A percentile compares a stretch with the other conserved stretches of the same genome.
Evolutionary conservation across 2,888 invertebrate genomes (phyloP).

Genomic region (Phytoseiulus persimilis): DNA sequence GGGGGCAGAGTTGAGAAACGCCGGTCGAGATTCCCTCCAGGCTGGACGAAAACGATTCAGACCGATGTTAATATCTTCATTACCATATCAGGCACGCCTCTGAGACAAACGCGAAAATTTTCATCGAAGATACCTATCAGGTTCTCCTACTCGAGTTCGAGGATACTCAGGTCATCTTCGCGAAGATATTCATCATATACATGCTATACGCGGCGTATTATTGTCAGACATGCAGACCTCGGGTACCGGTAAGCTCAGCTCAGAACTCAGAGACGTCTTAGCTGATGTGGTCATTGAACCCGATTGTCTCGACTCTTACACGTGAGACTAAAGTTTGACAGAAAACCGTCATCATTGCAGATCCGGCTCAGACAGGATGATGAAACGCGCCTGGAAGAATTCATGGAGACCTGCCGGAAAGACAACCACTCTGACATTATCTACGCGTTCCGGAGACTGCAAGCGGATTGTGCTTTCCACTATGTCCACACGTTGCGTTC

Average conservation of each 20-base stretch:
- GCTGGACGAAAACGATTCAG: too few relatives aligned
- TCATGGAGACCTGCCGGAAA: constrained; percentile 14
- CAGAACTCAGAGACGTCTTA: background rate
- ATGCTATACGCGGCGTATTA: constrained; percentile 16
- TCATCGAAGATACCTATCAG: constrained; percentile 12
- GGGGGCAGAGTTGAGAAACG: too few relatives aligned
- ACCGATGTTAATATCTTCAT: too few relatives aligned
- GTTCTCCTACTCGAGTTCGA: background rate
- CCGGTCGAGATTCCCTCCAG: too few relatives aligned
- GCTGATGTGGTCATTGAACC: background rate
- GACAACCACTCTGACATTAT: constrained; percentile 18
- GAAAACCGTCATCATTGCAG: background rate
- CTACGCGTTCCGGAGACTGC: constrained; percentile 10
- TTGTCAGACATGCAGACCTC: constrained; percentile 26
- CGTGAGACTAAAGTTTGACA: too few relatives aligned
- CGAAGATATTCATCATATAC: constrained; percentile 8
- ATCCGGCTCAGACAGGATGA: constrained; percentile 9
- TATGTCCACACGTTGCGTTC: constrained; percentile 28
- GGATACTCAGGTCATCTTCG: background rate
- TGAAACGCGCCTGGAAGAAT: background rate
- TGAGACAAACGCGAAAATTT: background rate
- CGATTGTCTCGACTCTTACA: too few relatives aligned
- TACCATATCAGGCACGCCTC: background rate
- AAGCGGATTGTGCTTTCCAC: constrained; percentile 14
- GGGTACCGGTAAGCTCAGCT: background rate